Evolutionary conservation across 2,888 invertebrate species (phyloP), one percentile per base, ranked within the genome.

Genomic region (Brachyopa scutellaris): DNA sequence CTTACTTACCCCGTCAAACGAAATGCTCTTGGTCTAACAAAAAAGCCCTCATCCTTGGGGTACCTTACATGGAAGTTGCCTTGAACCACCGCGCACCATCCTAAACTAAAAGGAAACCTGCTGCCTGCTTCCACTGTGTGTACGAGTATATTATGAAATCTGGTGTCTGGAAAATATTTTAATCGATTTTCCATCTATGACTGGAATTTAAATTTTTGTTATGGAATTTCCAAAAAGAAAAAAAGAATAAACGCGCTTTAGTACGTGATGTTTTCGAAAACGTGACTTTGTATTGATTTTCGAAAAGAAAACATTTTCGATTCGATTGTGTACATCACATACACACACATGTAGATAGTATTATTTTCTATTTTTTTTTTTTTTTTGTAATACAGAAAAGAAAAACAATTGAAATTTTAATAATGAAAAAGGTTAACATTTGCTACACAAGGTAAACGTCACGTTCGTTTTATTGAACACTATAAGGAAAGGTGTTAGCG

Each of bases 221-320:
- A 17, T 47, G 59, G 78, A 73, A 79, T 66, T 72, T 73, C 21
- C 36, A 21, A 67, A 47, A 42, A 23, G 31, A 29, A 64, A 36
- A 40, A 66, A 15, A 23, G 29, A 45, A 36, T 31, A 45, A 55
- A 36, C 61, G 66, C 23, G 45, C 33, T 49, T 40, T 6, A 8
- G 64, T 77, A 89, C 89, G 89, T 89, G 89, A 89, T 90, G 85
- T 89, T 89, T 88, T 86, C 84, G 79, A 87, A 90, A 89, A 89
- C 89, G 89, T 89, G 89, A 89, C 89, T 89, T 89, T 88, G 86
- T 89, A 89, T 90, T 89, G 90, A 89, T 90, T 90, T 87, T 87
- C 87, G 86, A 62, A 78, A 78, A 31, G 49, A 78, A 83, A 83
- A 83, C 83, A 66, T 83, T 83, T 83, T 78, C 67, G 72, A 66